A percentile compares a stretch with the other conserved stretches of the same genome.
These are phyloP conservation scores for Strigamia maritima DNA, from an alignment of 2,888 invertebrate genomes.

Conservation along the genomic window DNA sequence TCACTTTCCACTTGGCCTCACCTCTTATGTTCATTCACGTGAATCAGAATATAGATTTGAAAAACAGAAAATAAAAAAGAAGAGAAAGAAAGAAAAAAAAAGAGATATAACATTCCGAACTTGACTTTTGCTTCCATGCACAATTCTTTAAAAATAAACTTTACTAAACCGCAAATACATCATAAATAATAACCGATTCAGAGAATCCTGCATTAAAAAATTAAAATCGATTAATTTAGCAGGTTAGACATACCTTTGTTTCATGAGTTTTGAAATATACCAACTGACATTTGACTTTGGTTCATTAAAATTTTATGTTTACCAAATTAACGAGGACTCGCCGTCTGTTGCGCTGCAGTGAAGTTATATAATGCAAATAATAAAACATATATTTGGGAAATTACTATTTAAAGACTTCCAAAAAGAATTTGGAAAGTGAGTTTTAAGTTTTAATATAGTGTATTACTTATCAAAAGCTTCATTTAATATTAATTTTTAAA, in stretches of 20 bases:
- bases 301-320: not conserved
- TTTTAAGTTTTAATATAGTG: no score
- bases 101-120: not conserved
- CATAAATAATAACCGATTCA: not conserved
- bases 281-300: not conserved
- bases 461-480: no score
- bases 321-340: not conserved
- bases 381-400: not conserved
- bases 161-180: not conserved
- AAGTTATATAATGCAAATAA: not conserved
- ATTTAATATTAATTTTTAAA: no score
- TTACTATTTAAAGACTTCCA: not conserved
- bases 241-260: not conserved
- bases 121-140: not conserved
- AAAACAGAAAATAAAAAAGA: not conserved
- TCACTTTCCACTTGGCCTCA: constrained; percentile 20
- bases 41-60: constrained; percentile 20
- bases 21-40: constrained; percentile 7
- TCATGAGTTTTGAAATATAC: not conserved
- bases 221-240: not conserved
- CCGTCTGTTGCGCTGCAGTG: not conserved
- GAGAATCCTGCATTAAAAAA: not conserved
- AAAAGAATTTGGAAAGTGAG: no score
- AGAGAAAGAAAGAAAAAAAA: not conserved
- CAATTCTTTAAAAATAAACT: not conserved